Conservation (phyloP, 2,888 invertebrate genomes). For the Arge pagana region DNA sequence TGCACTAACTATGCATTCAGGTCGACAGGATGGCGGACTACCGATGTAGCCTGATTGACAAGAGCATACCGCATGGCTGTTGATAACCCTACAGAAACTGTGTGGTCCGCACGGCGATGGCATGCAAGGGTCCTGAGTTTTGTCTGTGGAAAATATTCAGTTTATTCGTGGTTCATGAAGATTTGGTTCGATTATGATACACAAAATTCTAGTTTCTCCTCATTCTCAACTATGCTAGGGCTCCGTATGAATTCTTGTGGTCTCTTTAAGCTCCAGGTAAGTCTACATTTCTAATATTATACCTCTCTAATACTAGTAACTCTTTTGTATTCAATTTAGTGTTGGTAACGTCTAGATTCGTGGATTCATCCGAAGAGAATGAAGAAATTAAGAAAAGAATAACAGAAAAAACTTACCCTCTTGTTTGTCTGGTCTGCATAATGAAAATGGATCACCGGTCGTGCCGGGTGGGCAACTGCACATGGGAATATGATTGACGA, state of each 20-base stretch:
- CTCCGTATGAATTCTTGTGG: no score
- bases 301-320: constrained; percentile 4
- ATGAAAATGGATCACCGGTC: constrained; percentile 73
- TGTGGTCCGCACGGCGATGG: constrained; percentile 84
- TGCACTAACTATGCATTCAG: constrained; percentile 80
- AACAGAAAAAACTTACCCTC: constrained; percentile 38
- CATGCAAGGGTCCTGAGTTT: constrained; percentile 61
- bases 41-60: constrained; percentile 75
- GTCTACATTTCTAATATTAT: no score
- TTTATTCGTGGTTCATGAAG: no score
- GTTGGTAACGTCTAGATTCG: no score
- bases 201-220: no score
- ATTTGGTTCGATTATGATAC: no score
- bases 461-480: constrained; percentile 72
- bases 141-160: no score
- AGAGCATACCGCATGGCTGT: constrained; percentile 73
- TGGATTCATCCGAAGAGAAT: not conserved
- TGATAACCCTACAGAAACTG: constrained; percentile 71
- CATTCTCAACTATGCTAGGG: no score
- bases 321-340: no score
- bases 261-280: no score
- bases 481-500: constrained; percentile 75
- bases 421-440: constrained; percentile 62
- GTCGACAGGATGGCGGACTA: constrained; percentile 77
- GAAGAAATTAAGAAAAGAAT: no score